Conservation (phyloP, 2,113 vertebrate species). For the Phyllostomus discolor region DNA sequence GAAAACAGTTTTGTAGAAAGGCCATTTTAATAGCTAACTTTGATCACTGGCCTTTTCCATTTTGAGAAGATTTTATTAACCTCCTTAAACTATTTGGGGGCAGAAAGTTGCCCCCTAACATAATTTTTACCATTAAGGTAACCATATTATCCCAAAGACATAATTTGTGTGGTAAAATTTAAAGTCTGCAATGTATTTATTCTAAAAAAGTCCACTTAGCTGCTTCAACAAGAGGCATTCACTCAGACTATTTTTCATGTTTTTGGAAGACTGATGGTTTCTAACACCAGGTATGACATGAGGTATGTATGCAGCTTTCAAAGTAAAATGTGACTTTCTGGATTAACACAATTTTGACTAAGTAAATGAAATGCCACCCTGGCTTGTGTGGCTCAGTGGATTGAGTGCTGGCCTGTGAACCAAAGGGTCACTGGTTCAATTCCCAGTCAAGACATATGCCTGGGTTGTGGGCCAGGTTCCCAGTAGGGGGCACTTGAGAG, state of each 20-base stretch:
- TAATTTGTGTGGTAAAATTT: neutral
- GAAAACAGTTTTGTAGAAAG: neutral
- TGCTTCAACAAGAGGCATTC: neutral
- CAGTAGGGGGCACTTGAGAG: too few relatives aligned
- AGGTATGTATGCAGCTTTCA: neutral
- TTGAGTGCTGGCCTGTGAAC: too few relatives aligned
- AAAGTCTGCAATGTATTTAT: neutral
- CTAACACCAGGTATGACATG: neutral
- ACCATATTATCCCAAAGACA: neutral
- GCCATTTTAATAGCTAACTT: neutral
- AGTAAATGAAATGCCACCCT: conserved; percentile 85
- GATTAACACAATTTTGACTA: conserved; percentile 87
- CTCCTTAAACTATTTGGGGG: neutral
- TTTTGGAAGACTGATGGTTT: neutral
- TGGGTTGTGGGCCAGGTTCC: too few relatives aligned
- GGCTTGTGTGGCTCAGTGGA: too few relatives aligned
- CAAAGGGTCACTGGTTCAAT: too few relatives aligned
- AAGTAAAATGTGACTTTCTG: neutral
- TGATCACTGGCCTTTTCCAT: neutral
- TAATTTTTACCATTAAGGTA: neutral
- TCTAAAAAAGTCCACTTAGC: neutral
- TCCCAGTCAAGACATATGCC: too few relatives aligned
- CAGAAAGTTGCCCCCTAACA: neutral
- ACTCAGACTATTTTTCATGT: neutral
- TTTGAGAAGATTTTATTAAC: neutral